Evolutionary conservation across 2,797 vertebrate genomes (phyloP), one percentile per base, ranked within the genome.

Genomic region (Anguilla anguilla): DNA sequence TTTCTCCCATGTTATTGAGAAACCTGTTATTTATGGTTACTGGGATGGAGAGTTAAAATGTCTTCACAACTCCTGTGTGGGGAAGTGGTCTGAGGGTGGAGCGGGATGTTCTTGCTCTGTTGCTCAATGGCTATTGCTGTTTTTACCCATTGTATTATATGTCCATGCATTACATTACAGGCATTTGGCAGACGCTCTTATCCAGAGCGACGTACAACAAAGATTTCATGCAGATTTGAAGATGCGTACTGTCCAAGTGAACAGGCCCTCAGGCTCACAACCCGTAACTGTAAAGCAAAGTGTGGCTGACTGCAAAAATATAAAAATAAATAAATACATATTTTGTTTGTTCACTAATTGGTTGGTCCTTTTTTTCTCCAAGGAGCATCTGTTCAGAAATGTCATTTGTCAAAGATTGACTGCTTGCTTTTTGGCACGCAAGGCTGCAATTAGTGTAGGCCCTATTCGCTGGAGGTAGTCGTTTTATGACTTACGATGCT

Each of bases 1-100:
- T 13, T 7, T 49, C n/a, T 28, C 69, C 77, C 35, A 81, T 85
- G 85, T 81, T n/a, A 81, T 81, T 57, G 84, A 43, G 74, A 51
- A 79, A 43, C 55, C 79, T 19, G 55, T 84, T 84, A 31, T 28
- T 35, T 59, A 84, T 57, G 35, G 17, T 35, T 0, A 19, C 7
- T 84, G 83, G 55, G 28, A 39, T 35, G 49, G 17, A 49, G 79
- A 82, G 46, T 51, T 59, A 61, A 84, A 84, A 84, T 28, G 6
- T 61, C 83, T 28, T 84, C 0, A n/a, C 10, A 3, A n/a, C 43
- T 82, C 39, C 74, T 55, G 49, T 57, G 51, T 84, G 83, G 83
- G 46, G 51, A 7, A 84, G n/a, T 11, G 15, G 19, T 51, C 17
- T 51, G 25, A 53, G 53, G 83, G 49, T 57, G 69, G 28, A 6